phyloP scores from a whole-genome alignment of 2,888 invertebrate genomes.

The Oscheius sp. region DNA sequence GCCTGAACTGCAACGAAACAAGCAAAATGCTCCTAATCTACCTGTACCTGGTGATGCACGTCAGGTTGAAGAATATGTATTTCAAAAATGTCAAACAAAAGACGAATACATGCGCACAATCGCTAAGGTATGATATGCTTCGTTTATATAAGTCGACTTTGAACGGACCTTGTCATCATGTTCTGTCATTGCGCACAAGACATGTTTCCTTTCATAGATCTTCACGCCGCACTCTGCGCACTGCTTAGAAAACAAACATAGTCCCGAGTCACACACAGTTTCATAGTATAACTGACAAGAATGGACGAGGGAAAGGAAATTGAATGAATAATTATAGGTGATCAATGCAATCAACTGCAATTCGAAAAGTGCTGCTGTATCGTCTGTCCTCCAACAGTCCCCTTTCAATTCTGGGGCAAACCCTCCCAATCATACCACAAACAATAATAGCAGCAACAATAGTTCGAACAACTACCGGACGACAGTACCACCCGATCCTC shows the following conservation, averaged over 20 bases:
- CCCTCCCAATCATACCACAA: background rate
- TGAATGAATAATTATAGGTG: constrained; percentile 32
- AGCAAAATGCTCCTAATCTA: constrained; percentile 69
- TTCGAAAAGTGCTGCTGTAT: constrained; percentile 67
- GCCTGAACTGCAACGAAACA: constrained; percentile 68
- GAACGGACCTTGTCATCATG: background rate
- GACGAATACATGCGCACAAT: constrained; percentile 70
- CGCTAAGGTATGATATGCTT: constrained; percentile 56
- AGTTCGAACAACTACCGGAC: constrained; percentile 42
- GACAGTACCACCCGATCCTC: constrained; percentile 60
- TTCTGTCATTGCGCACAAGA: background rate
- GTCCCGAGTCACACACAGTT: background rate
- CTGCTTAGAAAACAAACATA: background rate
- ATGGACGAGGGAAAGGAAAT: background rate
- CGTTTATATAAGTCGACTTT: background rate
- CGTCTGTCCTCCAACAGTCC: constrained; percentile 60
- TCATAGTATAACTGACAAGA: background rate
- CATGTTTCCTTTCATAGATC: constrained; percentile 14
- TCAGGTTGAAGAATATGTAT: constrained; percentile 69
- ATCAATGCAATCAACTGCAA: constrained; percentile 70
- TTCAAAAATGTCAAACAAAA: constrained; percentile 68
- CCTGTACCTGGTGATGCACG: constrained; percentile 69
- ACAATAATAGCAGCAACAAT: constrained; percentile 5
- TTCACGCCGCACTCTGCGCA: constrained; percentile 19
- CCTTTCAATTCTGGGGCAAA: constrained; percentile 41